These are phyloP conservation scores for Aleadryas rufinucha DNA, from an alignment of 2,113 vertebrate species.

Conservation along the genomic window DNA sequence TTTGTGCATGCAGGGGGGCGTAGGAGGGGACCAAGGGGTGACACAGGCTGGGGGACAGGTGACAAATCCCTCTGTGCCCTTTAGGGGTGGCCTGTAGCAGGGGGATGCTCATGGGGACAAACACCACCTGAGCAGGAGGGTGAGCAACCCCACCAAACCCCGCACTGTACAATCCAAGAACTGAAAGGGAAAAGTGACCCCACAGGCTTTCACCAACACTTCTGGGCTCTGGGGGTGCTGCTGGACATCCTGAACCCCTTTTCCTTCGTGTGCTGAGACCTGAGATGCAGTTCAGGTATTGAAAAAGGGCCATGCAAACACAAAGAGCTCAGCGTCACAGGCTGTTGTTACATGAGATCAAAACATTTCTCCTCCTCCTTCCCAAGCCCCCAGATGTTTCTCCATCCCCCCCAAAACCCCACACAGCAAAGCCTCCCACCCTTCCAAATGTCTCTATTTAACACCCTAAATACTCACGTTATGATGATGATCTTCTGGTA, in stretches of 20 bases:
- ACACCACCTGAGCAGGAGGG: neutral
- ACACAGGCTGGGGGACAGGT: neutral
- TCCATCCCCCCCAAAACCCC: neutral
- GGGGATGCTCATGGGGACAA: fast-evolving
- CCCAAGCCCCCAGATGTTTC: neutral
- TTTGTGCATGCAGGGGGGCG: fast-evolving
- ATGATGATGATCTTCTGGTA: neutral
- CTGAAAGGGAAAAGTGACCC: neutral
- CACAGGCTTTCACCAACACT: neutral
- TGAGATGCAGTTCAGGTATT: neutral
- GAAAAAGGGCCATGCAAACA: neutral
- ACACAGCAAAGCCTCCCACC: neutral
- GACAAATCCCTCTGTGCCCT: neutral
- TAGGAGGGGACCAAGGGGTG: neutral
- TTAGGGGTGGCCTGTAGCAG: neutral
- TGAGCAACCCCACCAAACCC: neutral
- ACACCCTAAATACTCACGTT: neutral
- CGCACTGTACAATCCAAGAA: fast-evolving
- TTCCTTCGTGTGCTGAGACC: neutral
- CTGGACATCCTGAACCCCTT: neutral
- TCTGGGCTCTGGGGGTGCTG: neutral
- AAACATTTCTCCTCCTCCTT: neutral
- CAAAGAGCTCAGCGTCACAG: neutral
- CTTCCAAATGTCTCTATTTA: neutral
- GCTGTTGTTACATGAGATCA: neutral